Evolutionary conservation across 2,797 vertebrate species (phyloP).

Genomic region (Oreortyx pictus): DNA sequence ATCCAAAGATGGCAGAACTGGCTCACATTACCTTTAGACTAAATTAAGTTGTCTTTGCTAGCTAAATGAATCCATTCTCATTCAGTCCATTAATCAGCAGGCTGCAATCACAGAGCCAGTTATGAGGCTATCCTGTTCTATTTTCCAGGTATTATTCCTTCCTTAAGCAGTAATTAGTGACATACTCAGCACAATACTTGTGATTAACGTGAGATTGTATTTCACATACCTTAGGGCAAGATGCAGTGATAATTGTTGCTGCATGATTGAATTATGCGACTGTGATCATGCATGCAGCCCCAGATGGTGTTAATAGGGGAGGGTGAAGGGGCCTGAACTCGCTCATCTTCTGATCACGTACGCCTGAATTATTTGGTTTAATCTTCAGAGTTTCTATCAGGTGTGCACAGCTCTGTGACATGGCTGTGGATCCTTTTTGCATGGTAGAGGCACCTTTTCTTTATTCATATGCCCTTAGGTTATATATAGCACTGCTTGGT

Average conservation of each 20-base stretch:
- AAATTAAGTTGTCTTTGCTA: background rate
- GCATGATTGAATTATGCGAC: background rate
- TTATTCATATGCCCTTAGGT: background rate
- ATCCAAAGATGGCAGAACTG: background rate
- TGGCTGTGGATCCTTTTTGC: background rate
- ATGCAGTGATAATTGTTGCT: constrained; percentile 1
- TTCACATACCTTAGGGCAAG: background rate
- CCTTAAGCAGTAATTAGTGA: background rate
- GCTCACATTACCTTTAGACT: background rate
- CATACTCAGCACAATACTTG: background rate
- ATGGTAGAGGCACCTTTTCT: background rate
- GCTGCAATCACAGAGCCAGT: background rate
- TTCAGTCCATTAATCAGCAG: background rate
- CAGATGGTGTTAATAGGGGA: background rate
- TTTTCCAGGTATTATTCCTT: background rate
- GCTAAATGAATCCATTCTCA: background rate
- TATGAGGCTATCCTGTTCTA: background rate
- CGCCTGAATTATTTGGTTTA: constrained; percentile 20
- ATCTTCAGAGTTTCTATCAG: background rate
- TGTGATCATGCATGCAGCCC: background rate
- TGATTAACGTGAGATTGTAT: background rate
- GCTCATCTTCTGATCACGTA: background rate
- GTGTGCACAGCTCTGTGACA: background rate
- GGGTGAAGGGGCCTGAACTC: background rate
- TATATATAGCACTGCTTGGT: background rate